Conservation (phyloP, 2,797 vertebrate species). For the Distichodus sexfasciatus region DNA sequence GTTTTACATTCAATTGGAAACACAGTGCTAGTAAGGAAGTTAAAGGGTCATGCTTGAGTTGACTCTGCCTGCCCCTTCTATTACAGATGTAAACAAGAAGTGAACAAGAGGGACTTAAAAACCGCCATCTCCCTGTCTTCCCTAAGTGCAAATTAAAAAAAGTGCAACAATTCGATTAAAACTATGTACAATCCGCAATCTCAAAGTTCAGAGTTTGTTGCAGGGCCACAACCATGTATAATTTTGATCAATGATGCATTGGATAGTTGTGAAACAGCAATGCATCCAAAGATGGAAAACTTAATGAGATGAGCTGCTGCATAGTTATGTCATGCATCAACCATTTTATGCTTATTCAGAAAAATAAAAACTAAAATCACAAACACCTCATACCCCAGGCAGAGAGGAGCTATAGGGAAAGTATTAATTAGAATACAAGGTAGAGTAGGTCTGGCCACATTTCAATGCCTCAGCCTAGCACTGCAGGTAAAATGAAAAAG, state of each 20-base stretch:
- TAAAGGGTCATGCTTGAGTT: slow-evolving; percentile 63
- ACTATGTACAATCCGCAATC: slow-evolving; percentile 80
- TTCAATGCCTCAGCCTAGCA: slow-evolving; percentile 94
- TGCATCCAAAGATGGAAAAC: slow-evolving; percentile 17
- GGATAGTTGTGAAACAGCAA: slow-evolving; percentile 31
- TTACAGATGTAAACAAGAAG: no score
- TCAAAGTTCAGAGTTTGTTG: slow-evolving; percentile 72
- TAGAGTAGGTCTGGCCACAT: slow-evolving; percentile 90
- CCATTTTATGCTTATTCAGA: slow-evolving; percentile 46
- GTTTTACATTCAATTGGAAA: slow-evolving; percentile 73
- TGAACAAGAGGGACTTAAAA: slow-evolving; percentile 82
- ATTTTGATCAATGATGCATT: slow-evolving; percentile 14
- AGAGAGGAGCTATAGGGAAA: slow-evolving; percentile 61
- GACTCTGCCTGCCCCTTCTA: slow-evolving; percentile 59
- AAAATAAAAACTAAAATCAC: slow-evolving; percentile 56
- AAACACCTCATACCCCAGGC: slow-evolving; percentile 40
- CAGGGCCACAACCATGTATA: slow-evolving; percentile 65
- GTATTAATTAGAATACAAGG: slow-evolving; percentile 85
- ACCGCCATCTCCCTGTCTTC: slow-evolving; percentile 83
- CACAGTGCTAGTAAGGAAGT: slow-evolving; percentile 57
- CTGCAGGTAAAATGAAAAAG: slow-evolving; percentile 98
- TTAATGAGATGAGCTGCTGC: slow-evolving; percentile 17
- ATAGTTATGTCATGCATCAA: slow-evolving; percentile 36
- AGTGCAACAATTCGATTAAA: slow-evolving; percentile 83
- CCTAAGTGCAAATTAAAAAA: slow-evolving; percentile 94